Evolutionary conservation across 2,888 invertebrate species (phyloP).

Genomic region (Nomada hirtipes): DNA sequence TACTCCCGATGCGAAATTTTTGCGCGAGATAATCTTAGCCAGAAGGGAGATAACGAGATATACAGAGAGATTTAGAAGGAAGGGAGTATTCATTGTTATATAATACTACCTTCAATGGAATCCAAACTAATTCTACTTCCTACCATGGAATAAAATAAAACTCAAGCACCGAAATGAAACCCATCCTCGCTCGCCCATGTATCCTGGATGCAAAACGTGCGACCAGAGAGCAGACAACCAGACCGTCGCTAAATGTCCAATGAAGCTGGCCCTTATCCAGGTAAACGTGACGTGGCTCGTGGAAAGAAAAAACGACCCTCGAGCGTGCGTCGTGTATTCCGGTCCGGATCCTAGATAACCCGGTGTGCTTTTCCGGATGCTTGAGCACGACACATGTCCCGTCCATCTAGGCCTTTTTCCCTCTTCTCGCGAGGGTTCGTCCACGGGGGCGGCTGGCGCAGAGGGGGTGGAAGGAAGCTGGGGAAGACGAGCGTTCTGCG

Average conservation of each 20-base stretch:
- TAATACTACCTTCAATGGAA: not conserved
- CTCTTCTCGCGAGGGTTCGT: conserved; percentile 57
- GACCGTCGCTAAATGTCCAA: conserved; percentile 27
- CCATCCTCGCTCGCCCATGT: not conserved
- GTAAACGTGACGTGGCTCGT: conserved; percentile 52
- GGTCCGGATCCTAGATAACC: conserved; percentile 73
- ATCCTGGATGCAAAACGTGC: not conserved
- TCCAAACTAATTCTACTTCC: not conserved
- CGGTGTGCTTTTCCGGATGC: conserved; percentile 82
- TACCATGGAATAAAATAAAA: not conserved
- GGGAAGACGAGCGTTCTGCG: conserved; percentile 58
- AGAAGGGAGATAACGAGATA: no score
- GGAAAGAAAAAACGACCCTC: conserved; percentile 44
- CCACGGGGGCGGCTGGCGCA: conserved; percentile 24
- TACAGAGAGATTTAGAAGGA: no score
- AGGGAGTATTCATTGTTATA: no score
- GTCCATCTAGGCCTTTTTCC: conserved; percentile 63
- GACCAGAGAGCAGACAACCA: conserved; percentile 9
- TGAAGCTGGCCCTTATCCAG: conserved; percentile 57
- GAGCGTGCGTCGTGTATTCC: conserved; percentile 68
- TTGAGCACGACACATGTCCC: conserved; percentile 82
- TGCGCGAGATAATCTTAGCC: no score
- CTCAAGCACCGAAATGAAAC: not conserved
- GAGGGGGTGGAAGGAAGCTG: conserved; percentile 4
- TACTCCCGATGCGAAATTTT: no score